Evolutionary conservation across 2,888 invertebrate species (phyloP).

Genomic region (Zonitis immaculata): DNA sequence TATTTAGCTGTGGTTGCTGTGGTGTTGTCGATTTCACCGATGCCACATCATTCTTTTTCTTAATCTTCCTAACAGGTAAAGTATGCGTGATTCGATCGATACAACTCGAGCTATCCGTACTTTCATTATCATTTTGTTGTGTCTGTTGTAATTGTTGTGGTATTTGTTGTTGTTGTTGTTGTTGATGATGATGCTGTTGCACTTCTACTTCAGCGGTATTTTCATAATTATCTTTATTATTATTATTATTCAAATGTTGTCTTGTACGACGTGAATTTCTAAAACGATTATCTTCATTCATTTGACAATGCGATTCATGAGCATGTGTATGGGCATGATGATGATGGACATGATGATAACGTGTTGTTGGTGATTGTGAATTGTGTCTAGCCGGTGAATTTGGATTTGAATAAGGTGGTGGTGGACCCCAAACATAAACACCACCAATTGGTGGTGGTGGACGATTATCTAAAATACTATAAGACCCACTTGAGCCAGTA

Average conservation of each 20-base stretch:
- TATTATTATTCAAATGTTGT: conserved; percentile 44
- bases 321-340: conserved; percentile 42
- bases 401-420: conserved; percentile 82
- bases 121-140: conserved; percentile 41
- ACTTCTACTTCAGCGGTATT: conserved; percentile 51
- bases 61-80: conserved; percentile 54
- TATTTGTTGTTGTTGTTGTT: neutral
- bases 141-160: neutral
- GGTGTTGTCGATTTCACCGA: conserved; percentile 42
- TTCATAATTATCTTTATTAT: conserved; percentile 54
- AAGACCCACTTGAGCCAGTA: conserved; percentile 49
- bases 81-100: conserved; percentile 53
- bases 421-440: conserved; percentile 76
- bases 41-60: conserved; percentile 52
- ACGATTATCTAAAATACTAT: conserved; percentile 57
- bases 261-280: conserved; percentile 38
- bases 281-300: conserved; percentile 44
- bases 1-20: neutral
- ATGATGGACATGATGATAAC: conserved; percentile 45
- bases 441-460: conserved; percentile 53
- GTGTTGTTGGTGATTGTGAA: conserved; percentile 44
- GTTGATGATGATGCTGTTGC: conserved; percentile 28
- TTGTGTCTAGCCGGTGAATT: conserved; percentile 62
- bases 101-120: conserved; percentile 48
- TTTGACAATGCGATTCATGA: conserved; percentile 47